Evolutionary conservation across 2,113 vertebrate genomes (phyloP), one percentile per base, ranked within the genome.

Genomic region (Hippocampus comes): DNA sequence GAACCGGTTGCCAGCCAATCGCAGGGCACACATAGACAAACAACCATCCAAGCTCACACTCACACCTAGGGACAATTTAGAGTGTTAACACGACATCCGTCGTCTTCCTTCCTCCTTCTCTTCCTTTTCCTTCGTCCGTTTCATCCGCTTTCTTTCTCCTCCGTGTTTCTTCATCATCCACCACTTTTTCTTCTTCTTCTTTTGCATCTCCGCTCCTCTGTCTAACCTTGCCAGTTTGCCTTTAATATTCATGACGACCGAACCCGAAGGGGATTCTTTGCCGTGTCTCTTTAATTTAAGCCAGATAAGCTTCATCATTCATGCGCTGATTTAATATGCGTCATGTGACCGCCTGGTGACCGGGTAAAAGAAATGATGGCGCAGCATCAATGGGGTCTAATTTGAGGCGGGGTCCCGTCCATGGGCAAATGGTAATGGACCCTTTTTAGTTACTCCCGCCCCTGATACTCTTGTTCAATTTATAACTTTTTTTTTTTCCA

Each of bases 161-260:
- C 77, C 68, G 51, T 70, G 67, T 63, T 73, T 61, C 73, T 73
- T 74, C 75, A 72, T 77, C 81, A 25, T 73, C 67, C 66, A 65
- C 11, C 9, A 18, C 63, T 70, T 57, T 53, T 75, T 73, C 73
- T 53, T 48, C 63, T 60, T 60, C 25, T 61, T 18, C 59, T 61
- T 30, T 34, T 34, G 63, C 5, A 53, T 79, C 76, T 68, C 15
- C 55, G 1, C 77, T 67, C 82, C 68, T 49, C 27, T 57, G 68
- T 68, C 70, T 83, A 82, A 84, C 82, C 77, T 88, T 82, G 72
- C 61, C 75, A 78, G 78, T 88, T 89, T 83, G 53, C 84, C 59
- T 86, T 90, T 87, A 87, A 89, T 89, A 89, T 91, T 87, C 83
- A 89, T 80, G 65, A 79, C 78, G 81, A 85, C 76, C 82, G 68